phyloP scores from a whole-genome alignment of 2,797 vertebrate genomes.

The Luscinia luscinia region DNA sequence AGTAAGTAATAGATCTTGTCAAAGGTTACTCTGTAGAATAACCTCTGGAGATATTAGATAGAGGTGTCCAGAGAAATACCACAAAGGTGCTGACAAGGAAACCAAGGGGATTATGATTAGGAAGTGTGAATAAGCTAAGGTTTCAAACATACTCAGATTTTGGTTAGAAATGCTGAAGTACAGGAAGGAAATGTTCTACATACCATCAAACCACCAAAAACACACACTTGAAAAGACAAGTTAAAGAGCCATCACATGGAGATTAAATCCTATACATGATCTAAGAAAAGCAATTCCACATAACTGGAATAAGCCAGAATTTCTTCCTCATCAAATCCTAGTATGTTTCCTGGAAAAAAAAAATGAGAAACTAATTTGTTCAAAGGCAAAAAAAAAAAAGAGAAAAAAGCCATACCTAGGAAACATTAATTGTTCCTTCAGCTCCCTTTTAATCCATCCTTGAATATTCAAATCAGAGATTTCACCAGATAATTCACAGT shows the following conservation, averaged over 20 bases:
- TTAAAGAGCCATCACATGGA: slow-evolving; percentile 32
- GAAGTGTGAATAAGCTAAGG: slow-evolving; percentile 63
- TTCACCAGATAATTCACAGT: not conserved
- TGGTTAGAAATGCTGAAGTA: slow-evolving; percentile 52
- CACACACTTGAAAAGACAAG: slow-evolving; percentile 54
- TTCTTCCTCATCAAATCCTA: not conserved
- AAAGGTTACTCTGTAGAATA: slow-evolving; percentile 71
- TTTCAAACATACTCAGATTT: slow-evolving; percentile 55
- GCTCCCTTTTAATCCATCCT: not conserved
- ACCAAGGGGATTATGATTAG: slow-evolving; percentile 60
- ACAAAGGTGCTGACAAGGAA: slow-evolving; percentile 66
- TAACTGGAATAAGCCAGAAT: not conserved
- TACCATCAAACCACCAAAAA: slow-evolving; percentile 63
- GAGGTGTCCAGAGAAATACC: slow-evolving; percentile 65
- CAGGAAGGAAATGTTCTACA: slow-evolving; percentile 67
- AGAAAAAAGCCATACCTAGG: not conserved
- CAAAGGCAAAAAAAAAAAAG: not conserved
- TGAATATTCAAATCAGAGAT: not conserved
- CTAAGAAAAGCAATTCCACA: slow-evolving; percentile 25
- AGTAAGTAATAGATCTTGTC: slow-evolving; percentile 69
- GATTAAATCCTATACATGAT: slow-evolving; percentile 8
- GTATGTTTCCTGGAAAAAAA: not conserved
- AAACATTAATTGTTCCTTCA: not conserved
- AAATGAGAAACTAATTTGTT: not conserved
- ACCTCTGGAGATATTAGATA: slow-evolving; percentile 59